Conservation (phyloP, 2,797 vertebrate genomes). For the Darevskia nairensis region DNA sequence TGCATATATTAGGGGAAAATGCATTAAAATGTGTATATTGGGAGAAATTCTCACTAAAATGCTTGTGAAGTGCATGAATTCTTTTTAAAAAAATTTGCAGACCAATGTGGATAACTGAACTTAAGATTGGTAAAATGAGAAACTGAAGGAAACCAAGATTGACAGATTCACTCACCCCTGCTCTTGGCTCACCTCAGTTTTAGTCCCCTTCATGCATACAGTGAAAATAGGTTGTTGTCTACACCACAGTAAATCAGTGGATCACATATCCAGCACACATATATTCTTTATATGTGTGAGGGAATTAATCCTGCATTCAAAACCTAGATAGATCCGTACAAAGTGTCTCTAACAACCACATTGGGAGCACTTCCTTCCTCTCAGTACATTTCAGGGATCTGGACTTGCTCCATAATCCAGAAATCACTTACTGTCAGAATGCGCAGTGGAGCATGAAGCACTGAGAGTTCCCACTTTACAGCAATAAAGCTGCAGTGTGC, state of each 20-base stretch:
- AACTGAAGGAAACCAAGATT: no score
- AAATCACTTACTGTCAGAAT: constrained; percentile 30
- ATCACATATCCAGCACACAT: not conserved
- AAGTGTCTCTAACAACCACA: not conserved
- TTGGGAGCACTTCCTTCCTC: constrained; percentile 6
- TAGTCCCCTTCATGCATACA: not conserved
- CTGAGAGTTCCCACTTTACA: constrained; percentile 18
- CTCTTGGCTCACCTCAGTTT: no score
- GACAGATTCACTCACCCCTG: no score
- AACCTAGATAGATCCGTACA: not conserved
- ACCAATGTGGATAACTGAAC: no score
- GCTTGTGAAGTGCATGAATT: no score
- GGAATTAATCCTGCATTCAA: not conserved
- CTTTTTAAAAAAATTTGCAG: no score
- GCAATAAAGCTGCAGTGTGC: constrained; percentile 10
- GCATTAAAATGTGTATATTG: no score
- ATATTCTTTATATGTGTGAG: not conserved
- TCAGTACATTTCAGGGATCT: constrained; percentile 28
- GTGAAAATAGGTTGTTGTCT: not conserved
- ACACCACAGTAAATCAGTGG: not conserved
- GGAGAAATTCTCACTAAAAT: no score
- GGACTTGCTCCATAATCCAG: constrained; percentile 37
- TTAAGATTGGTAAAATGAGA: no score
- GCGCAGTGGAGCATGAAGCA: constrained; percentile 26
- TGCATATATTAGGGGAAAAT: no score